Evolutionary conservation across 30 jellyfish, hydroid and myxozoan genomes (phyloP).

Genomic region (Hydractinia echinata): DNA sequence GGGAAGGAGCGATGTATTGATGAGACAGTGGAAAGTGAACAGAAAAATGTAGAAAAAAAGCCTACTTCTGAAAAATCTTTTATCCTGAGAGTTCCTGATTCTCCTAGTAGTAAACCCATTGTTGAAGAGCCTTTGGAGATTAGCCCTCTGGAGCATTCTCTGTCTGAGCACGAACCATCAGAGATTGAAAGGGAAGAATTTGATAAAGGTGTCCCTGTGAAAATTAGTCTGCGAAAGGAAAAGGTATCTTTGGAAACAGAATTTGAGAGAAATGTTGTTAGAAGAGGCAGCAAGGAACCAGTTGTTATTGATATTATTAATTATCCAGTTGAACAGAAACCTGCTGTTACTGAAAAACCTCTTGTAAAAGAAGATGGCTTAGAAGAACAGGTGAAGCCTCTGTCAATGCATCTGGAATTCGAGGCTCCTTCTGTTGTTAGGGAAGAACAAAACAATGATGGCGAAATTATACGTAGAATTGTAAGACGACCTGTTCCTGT

Average conservation of each 20-base stretch:
- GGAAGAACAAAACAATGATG: conserved; percentile 7
- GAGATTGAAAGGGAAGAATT: not conserved
- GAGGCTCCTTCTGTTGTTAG: not conserved
- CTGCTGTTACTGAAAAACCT: not conserved
- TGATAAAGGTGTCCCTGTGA: conserved; percentile 15
- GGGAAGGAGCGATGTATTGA: conserved; percentile 9
- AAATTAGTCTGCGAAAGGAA: conserved; percentile 12
- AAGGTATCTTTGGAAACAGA: not conserved
- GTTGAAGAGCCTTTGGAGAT: conserved; percentile 27
- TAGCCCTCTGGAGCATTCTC: conserved; percentile 9
- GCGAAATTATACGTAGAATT: conserved; percentile 11
- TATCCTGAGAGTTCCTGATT: not conserved
- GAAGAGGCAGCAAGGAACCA: conserved; percentile 6
- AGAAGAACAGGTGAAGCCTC: not conserved
- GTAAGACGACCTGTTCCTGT: conserved; percentile 63
- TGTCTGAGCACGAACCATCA: conserved; percentile 3
- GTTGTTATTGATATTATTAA: conserved; percentile 17
- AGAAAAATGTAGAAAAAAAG: not conserved
- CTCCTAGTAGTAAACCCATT: not conserved
- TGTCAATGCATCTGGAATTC: too few relatives aligned
- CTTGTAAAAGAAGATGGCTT: not conserved
- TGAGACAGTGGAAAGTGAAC: conserved; percentile 1
- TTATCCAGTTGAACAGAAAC: conserved; percentile 23
- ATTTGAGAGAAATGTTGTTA: conserved; percentile 1
- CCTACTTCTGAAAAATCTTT: not conserved